A percentile compares a stretch with the other conserved stretches of the same genome.
These are phyloP conservation scores for Wiebesia pumilae DNA, from an alignment of 1,140 invertebrate genomes.

Conservation along the genomic window DNA sequence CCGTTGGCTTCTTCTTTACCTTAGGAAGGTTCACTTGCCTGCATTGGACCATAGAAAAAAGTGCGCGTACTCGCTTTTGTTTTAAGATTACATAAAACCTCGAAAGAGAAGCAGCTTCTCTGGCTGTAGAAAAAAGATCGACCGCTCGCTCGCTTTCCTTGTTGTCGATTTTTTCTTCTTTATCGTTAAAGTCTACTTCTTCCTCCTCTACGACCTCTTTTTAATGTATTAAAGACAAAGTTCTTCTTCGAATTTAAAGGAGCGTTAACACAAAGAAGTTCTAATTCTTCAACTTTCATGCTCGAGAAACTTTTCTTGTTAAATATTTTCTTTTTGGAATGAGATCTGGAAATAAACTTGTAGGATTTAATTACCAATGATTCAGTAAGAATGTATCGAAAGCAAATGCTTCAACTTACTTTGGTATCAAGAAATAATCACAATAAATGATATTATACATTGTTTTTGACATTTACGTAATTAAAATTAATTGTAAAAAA, in stretches of 20 bases:
- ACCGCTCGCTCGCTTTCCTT: background rate
- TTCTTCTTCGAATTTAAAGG: background rate
- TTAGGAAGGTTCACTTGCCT: background rate
- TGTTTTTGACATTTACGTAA: too few species aligned
- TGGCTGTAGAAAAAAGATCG: background rate
- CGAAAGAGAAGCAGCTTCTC: background rate
- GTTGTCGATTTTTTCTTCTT: background rate
- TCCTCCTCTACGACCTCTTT: background rate
- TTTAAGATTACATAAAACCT: background rate
- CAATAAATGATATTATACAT: too few species aligned
- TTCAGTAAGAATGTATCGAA: too few species aligned
- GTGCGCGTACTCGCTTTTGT: background rate
- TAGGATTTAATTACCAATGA: background rate
- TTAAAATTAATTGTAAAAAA: too few species aligned
- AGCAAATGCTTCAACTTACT: too few species aligned
- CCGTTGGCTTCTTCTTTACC: background rate
- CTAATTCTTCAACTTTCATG: conserved; percentile 16
- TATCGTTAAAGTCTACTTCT: too few species aligned
- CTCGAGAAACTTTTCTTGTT: conserved; percentile 46
- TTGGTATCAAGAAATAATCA: too few species aligned
- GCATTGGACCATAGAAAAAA: too few species aligned
- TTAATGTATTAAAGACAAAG: conserved; percentile 23
- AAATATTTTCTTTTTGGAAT: conserved; percentile 2
- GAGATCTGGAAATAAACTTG: background rate
- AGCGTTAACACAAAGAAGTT: background rate